These are phyloP conservation scores for Eupithecia dodoneata DNA, from an alignment of 2,888 invertebrate genomes.

Conservation along the genomic window DNA sequence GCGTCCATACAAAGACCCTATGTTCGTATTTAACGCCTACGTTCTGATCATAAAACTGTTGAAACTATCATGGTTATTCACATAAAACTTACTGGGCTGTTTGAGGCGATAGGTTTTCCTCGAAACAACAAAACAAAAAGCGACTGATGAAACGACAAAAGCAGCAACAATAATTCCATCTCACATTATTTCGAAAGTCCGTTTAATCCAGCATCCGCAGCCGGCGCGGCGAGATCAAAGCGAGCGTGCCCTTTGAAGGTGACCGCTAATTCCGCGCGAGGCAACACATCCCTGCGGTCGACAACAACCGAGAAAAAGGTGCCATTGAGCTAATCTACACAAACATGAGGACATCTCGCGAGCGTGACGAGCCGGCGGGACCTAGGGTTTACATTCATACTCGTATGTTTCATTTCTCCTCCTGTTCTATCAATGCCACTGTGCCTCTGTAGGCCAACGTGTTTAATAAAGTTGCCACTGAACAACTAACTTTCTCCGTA, in stretches of 20 bases:
- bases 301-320: neutral
- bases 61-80: too few relatives aligned
- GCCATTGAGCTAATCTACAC: conserved; percentile 1
- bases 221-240: conserved; percentile 26
- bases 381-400: neutral
- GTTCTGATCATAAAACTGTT: neutral
- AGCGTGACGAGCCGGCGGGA: neutral
- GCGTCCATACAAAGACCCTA: neutral
- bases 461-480: neutral
- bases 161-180: conserved; percentile 10
- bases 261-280: conserved; percentile 21
- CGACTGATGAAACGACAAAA: conserved; percentile 11
- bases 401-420: neutral
- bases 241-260: conserved; percentile 23
- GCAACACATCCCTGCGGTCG: conserved; percentile 10
- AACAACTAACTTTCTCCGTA: neutral
- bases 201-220: conserved; percentile 12
- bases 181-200: conserved; percentile 15
- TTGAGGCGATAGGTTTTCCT: neutral
- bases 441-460: neutral
- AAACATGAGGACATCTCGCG: neutral
- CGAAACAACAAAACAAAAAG: neutral
- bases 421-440: neutral
- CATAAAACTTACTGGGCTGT: neutral
- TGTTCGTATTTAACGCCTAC: neutral